Evolutionary conservation across 2,113 vertebrate genomes (phyloP).

Genomic region (Limnothrissa miodon): DNA sequence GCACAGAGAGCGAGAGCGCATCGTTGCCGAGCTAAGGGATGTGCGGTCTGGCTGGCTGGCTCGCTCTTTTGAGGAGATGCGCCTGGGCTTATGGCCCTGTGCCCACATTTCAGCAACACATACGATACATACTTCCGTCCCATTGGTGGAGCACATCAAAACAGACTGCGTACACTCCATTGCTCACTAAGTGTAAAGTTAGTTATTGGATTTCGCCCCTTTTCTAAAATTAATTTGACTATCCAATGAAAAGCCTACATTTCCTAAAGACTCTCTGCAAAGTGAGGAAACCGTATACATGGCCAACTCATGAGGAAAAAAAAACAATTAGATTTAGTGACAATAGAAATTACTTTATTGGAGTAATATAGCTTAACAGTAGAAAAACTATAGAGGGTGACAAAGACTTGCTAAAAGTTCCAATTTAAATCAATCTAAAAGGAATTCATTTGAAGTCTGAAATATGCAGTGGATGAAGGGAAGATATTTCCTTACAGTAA

Average conservation of each 20-base stretch:
- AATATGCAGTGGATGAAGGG: neutral
- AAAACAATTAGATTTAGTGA: neutral
- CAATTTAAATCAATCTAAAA: slow-evolving; percentile 13
- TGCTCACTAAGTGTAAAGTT: neutral
- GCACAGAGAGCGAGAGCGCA: slow-evolving; percentile 40
- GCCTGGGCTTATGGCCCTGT: neutral
- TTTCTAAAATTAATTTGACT: neutral
- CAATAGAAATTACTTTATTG: slow-evolving; percentile 21
- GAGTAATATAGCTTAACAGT: slow-evolving; percentile 14
- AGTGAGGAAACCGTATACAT: no score
- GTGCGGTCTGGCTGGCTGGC: neutral
- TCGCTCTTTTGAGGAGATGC: neutral
- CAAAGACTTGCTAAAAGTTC: slow-evolving; percentile 15
- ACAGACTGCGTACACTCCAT: neutral
- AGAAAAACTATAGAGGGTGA: slow-evolving; percentile 13
- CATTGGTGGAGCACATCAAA: slow-evolving; percentile 2
- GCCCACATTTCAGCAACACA: slow-evolving; percentile 1
- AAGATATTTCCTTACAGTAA: neutral
- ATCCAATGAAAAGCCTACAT: neutral
- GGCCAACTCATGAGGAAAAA: neutral
- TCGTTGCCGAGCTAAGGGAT: slow-evolving; percentile 24
- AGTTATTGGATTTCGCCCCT: neutral
- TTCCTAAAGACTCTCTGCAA: no score
- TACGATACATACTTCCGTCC: neutral
- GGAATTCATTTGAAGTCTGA: slow-evolving; percentile 1